phyloP scores from a whole-genome alignment of 2,888 invertebrate genomes.

The Andricus quercusramuli region DNA sequence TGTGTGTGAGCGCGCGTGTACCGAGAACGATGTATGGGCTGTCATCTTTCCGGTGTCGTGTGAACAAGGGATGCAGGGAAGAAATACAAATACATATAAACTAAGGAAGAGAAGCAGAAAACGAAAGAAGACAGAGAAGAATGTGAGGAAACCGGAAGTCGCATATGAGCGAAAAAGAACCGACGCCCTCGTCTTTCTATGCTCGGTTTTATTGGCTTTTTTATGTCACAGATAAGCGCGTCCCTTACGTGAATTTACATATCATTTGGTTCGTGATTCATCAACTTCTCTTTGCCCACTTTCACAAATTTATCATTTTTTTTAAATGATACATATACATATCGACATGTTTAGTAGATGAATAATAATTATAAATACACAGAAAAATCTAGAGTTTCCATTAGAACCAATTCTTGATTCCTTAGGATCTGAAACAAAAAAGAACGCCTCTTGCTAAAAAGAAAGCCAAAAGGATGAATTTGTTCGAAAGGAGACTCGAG shows the following conservation, averaged over 20 bases:
- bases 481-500: no score
- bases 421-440: no score
- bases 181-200: constrained; percentile 37
- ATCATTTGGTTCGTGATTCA: constrained; percentile 69
- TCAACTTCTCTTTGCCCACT: constrained; percentile 45
- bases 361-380: no score
- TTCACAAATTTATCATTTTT: constrained; percentile 6
- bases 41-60: constrained; percentile 31
- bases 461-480: no score
- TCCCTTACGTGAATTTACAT: constrained; percentile 73
- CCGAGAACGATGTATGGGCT: constrained; percentile 23
- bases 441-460: no score
- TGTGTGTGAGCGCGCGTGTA: neutral
- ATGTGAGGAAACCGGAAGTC: constrained; percentile 34
- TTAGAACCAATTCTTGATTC: no score
- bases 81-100: neutral
- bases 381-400: no score
- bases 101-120: constrained; percentile 14
- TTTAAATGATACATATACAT: no score
- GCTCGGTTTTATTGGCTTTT: constrained; percentile 71
- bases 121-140: constrained; percentile 27
- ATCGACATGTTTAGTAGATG: no score
- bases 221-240: constrained; percentile 71
- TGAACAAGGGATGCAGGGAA: constrained; percentile 4
- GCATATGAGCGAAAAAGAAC: constrained; percentile 42